phyloP scores from a whole-genome alignment of 2,113 vertebrate genomes.

The Ornithorhynchus anatinus region DNA sequence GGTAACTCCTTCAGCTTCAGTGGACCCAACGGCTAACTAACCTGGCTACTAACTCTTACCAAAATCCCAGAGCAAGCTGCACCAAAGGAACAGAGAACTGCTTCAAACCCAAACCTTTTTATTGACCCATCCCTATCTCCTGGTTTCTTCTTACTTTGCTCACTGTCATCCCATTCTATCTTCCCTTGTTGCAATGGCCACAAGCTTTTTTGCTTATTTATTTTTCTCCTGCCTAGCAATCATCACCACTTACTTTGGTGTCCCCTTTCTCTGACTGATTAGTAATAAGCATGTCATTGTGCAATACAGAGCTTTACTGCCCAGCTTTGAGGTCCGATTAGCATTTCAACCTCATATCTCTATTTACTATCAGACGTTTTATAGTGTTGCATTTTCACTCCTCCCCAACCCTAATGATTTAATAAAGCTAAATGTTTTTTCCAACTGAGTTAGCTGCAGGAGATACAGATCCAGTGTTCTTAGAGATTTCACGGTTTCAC shows the following conservation, averaged over 20 bases:
- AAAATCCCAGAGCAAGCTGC: no score
- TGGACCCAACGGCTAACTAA: no score
- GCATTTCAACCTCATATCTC: constrained; percentile 29
- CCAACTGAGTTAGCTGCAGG: no score
- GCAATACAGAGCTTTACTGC: constrained; percentile 34
- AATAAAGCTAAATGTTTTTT: no score
- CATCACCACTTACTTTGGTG: constrained; percentile 42
- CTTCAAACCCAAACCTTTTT: no score
- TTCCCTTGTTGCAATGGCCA: constrained; percentile 46
- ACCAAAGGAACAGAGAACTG: no score
- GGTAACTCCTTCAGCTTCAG: no score
- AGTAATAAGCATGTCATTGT: constrained; percentile 56
- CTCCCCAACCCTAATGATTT: constrained; percentile 29
- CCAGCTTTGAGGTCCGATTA: constrained; percentile 42
- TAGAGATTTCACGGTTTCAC: no score
- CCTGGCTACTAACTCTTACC: no score
- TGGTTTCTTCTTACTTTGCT: background rate
- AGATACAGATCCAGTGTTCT: no score
- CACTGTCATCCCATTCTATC: constrained; percentile 11
- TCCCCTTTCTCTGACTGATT: constrained; percentile 44
- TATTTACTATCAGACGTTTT: constrained; percentile 45
- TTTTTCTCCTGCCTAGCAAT: constrained; percentile 39
- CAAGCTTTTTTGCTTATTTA: constrained; percentile 36
- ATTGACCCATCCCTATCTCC: background rate
- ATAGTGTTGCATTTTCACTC: constrained; percentile 28